A percentile compares a stretch with the other conserved stretches of the same genome.
Evolutionary conservation across 2,888 invertebrate species (phyloP).

Genomic region (Apamea anceps): DNA sequence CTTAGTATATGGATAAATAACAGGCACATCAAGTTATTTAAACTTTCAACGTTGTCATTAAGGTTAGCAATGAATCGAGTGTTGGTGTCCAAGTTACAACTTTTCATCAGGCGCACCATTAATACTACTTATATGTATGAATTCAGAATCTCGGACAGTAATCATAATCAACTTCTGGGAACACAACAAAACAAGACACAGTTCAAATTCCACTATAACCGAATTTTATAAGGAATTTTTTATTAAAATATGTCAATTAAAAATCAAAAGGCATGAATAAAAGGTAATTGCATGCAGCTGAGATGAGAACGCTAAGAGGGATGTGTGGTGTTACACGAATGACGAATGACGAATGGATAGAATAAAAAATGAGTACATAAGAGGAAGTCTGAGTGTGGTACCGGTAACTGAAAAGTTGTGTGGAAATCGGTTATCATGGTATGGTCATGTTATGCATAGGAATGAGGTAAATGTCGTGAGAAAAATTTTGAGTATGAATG

Average conservation of each 20-base stretch:
- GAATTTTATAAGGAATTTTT: not conserved
- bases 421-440: not conserved
- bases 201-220: not conserved
- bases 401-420: not conserved
- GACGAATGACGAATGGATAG: no score
- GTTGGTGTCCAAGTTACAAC: not conserved
- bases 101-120: not conserved
- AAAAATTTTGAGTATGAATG: not conserved
- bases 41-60: not conserved
- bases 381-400: not conserved
- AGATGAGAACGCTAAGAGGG: not conserved
- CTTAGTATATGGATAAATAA: not conserved
- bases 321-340: not conserved
- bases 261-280: not conserved
- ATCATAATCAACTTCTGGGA: not conserved
- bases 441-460: not conserved
- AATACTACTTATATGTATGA: not conserved
- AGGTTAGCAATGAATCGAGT: constrained; percentile 9
- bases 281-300: not conserved
- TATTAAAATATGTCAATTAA: not conserved
- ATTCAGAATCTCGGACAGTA: not conserved
- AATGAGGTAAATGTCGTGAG: not conserved
- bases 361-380: not conserved
- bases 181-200: not conserved
- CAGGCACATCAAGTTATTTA: not conserved